These are phyloP conservation scores for Dipodomys spectabilis DNA, from an alignment of 2,113 vertebrate species.

Conservation along the genomic window DNA sequence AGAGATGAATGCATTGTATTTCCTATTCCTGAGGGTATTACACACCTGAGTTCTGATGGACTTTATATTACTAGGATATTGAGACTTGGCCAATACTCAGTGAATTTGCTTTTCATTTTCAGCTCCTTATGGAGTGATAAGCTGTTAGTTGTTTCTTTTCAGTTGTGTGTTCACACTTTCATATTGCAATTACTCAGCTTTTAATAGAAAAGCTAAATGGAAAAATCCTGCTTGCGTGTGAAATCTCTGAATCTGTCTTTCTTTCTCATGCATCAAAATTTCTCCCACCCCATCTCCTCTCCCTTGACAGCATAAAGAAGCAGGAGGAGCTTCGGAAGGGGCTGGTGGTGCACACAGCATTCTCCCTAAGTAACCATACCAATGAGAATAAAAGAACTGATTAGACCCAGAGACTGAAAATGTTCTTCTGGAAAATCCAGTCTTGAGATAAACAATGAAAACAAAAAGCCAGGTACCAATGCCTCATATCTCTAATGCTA, in stretches of 20 bases:
- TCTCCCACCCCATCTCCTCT: neutral
- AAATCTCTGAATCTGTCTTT: slow-evolving; percentile 68
- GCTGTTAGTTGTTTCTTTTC: slow-evolving; percentile 76
- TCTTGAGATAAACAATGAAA: neutral
- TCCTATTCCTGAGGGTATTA: slow-evolving; percentile 66
- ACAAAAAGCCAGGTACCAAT: too few species aligned
- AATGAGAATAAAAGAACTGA: neutral
- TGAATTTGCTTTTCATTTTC: slow-evolving; percentile 83
- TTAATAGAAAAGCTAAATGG: slow-evolving; percentile 80
- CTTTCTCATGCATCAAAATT: slow-evolving; percentile 38
- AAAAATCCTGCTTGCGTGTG: slow-evolving; percentile 68
- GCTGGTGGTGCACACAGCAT: neutral
- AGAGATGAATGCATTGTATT: slow-evolving; percentile 71
- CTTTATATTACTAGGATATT: slow-evolving; percentile 72
- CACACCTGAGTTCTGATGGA: slow-evolving; percentile 68
- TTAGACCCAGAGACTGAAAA: neutral
- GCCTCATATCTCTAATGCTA: too few species aligned
- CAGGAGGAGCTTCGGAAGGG: neutral
- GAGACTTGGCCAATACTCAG: slow-evolving; percentile 61
- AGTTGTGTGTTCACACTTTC: slow-evolving; percentile 69
- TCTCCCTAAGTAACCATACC: neutral
- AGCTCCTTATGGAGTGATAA: slow-evolving; percentile 66
- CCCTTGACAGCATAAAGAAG: neutral
- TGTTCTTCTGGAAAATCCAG: slow-evolving; percentile 28
- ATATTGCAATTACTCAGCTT: slow-evolving; percentile 79